Evolutionary conservation across 2,113 vertebrate genomes (phyloP), one percentile per base, ranked within the genome.

Genomic region (Montifringilla adamsi): DNA sequence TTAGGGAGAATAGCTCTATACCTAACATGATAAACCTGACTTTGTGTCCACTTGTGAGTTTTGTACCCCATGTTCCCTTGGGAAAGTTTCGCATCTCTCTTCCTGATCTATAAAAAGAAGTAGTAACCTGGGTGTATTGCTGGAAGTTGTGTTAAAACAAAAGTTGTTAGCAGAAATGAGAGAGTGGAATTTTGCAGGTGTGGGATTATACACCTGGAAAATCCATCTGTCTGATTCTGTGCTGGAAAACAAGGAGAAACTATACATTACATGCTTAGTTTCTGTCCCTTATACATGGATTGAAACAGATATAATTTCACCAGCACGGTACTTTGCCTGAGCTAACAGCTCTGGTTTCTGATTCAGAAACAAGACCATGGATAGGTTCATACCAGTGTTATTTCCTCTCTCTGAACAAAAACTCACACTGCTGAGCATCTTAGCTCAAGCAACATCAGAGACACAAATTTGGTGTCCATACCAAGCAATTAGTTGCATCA

Each of bases 121-220:
- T 10, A 26, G 7, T 58, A 63, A 13, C 53, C 33, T 64, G 23
- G 1, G 6, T 16, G 2, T 41, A 8, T 46, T 94, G 31, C 50
- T 59, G 49, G 10, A 49, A 76, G 47, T 5, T 47, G 18, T 23
- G 31, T 24, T 16, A 31, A 12, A 41, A 26, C 35, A 73, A 15
- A 78, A 73, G 10, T 7, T 33, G 5, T 59, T 50, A 35, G 16
- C 23, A 67, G 33, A 79, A 94, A 31, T 14, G 16, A 18, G 15
- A 76, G 20, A 47, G 23, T 2, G 2, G 8, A 4, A n/a, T 75
- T 79, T 4, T 26, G 18, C 7, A 21, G n/a, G 3, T 53, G 7
- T 55, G 24, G 13, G 4, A 24, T 56, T 73, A 43, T 14, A 49
- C 2, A 46, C 5, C 10, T 0, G 0, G 18, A 24, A 79, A 28